Base-by-base conservation (phyloP, 2,888 invertebrate genomes). In the Cephus runcator region DNA sequence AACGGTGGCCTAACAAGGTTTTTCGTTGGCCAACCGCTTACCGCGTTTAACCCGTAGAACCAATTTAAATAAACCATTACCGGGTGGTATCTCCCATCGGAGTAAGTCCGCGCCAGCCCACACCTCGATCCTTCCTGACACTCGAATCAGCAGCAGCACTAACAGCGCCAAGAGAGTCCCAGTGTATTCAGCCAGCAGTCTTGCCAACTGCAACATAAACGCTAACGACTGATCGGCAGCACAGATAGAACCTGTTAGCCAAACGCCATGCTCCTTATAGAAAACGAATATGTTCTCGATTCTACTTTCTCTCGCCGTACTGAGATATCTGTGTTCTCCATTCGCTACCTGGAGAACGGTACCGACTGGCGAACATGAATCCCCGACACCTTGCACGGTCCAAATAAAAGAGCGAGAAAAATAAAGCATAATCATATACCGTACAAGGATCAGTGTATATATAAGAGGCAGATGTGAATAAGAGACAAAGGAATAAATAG, bases 11-110 rank as follows among this genome's bases (percentile, higher is more conserved):
- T 86, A 87, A 86, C 86, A 86, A 87, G 86, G 77, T 86, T 86
- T 85, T 85, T 84, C 84, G 83, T 81, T 78, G 80, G 75, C 77
- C 79, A 76, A 79, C 71, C 33, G 31, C 71, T 34, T 15, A 31
- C 71, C 69, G 73, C 79, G 33, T 15, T 74, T 71, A 75, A 80
- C 79, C 79, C 69, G 76, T 69, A 79, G 83, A 82, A 81, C 87
- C 85, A 88, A 87, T 87, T 87, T 87, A 87, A 87, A 87, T 87
- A 87, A 87, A 87, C 87, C 87, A 87, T 87, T 87, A 87, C 87
- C 81, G 87, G 87, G 85, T 85, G 87, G 85, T 87, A 87, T 87
- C 87, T 87, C 81, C 81, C 86, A 87, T 87, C 87, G 85, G 79
- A 56, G 23, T 56, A 56, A 9, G 23, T 56, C 56, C 23, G 23